Evolutionary conservation across 2,113 vertebrate species (phyloP), one percentile per base, ranked within the genome.

Genomic region (Nothocercus nigrocapillus): DNA sequence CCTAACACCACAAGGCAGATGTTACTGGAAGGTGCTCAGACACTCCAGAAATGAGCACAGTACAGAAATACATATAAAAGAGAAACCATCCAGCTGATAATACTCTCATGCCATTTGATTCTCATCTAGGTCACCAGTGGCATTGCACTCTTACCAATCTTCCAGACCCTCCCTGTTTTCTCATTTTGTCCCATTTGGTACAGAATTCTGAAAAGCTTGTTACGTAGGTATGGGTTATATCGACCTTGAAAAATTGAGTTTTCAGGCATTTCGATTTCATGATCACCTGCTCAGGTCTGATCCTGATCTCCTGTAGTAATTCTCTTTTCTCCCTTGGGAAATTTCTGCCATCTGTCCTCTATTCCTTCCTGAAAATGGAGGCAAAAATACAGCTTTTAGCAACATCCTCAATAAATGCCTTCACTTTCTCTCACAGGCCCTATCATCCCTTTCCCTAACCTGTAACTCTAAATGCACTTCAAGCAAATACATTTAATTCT

Each of bases 261-360:
- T 97, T 95, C 92, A 94, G 82, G 86, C 93, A 91, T 89, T 91
- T 90, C 5, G 11, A 96, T 96, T 96, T 94, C 89, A 59, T 78
- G 89, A 96, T 97, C 94, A 95, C 96, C 95, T 96, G 85, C 92
- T 90, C 66, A 91, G 93, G 96, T 95, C 93, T 94, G 90, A 96
- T 96, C 89, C 92, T 88, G 94, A 94, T 96, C 95, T 96, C 93
- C 92, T 80, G 79, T 74, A 84, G 88, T 93, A 97, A 96, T 96
- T 96, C 87, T 38, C 45, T 94, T 92, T 93, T 91, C 61, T 96
- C 97, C 82, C 94, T 74, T 95, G 96, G 96, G 97, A 97, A 96
- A 96, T 96, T 94, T 96, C 92, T 94, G 89, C 96, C 97, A 95
- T 97, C 95, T 94, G 95, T 82, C 85, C 86, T 64, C 44, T 84